phyloP scores from a whole-genome alignment of 2,113 vertebrate species.

The Columba janthina region DNA sequence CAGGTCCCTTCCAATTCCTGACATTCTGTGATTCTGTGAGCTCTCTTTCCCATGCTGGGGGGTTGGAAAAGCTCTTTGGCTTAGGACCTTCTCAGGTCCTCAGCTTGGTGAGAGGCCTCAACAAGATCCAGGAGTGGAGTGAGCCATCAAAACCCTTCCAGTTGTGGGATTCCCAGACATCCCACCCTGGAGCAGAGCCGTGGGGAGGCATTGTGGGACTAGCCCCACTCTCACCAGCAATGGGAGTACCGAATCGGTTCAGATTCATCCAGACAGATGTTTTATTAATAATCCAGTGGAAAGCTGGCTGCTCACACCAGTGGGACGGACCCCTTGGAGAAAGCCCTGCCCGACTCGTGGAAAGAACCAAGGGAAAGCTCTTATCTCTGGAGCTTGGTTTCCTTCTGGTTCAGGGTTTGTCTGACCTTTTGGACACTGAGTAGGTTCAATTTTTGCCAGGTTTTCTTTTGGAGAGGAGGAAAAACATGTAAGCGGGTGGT shows the following conservation, averaged over 20 bases:
- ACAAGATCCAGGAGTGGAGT: background rate
- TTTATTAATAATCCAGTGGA: background rate
- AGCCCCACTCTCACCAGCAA: too few species aligned
- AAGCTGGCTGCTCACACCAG: background rate
- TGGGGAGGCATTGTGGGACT: too few species aligned
- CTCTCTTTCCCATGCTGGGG: background rate
- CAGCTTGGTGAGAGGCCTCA: background rate
- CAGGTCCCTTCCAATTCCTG: too few species aligned
- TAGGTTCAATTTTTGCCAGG: background rate
- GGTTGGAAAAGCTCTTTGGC: background rate
- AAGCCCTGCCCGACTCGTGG: background rate
- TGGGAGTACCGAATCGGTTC: too few species aligned
- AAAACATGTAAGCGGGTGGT: slow-evolving; percentile 5
- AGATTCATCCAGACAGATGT: background rate
- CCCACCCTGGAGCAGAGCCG: too few species aligned
- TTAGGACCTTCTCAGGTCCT: background rate
- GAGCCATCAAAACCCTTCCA: background rate
- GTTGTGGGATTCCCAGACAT: too few species aligned
- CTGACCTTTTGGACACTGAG: slow-evolving; percentile 41
- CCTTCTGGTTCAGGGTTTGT: slow-evolving; percentile 42
- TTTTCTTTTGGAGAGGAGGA: background rate
- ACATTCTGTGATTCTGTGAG: too few species aligned
- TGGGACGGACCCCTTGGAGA: background rate
- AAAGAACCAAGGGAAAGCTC: background rate
- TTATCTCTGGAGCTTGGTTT: slow-evolving; percentile 39